phyloP scores from a whole-genome alignment of 1,140 invertebrate species.

The Brachionus sp. region DNA sequence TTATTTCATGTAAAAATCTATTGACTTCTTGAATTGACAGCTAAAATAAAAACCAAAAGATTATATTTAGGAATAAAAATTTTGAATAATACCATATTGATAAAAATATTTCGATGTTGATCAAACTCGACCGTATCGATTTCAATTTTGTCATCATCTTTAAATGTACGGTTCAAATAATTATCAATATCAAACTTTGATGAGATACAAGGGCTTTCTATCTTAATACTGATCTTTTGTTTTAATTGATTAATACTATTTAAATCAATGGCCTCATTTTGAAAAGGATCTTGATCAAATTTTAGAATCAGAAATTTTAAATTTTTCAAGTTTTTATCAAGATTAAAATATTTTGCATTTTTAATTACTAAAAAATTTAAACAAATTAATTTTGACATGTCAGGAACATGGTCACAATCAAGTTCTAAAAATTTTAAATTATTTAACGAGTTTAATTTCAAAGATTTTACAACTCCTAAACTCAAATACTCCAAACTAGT shows the following conservation, averaged over 20 bases:
- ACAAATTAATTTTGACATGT: background rate
- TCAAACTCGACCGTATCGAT: background rate
- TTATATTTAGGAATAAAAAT: background rate
- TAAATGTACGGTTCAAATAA: background rate
- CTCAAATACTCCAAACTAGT: too few relatives aligned
- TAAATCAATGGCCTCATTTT: background rate
- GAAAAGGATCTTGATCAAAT: background rate
- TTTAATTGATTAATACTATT: background rate
- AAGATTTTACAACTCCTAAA: background rate
- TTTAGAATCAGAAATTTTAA: background rate
- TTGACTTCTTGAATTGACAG: background rate
- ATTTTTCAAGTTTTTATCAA: background rate
- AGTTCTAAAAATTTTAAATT: background rate
- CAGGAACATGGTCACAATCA: background rate
- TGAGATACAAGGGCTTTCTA: background rate
- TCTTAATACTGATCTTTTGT: background rate
- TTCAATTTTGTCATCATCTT: background rate
- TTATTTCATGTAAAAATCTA: background rate
- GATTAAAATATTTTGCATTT: background rate
- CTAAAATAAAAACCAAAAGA: background rate
- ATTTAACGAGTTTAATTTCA: background rate
- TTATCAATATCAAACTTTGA: background rate
- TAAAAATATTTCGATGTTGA: background rate
- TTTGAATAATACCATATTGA: background rate
- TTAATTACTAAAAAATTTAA: background rate